Evolutionary conservation across 2,113 vertebrate genomes (phyloP).

Genomic region (Ginglymostoma cirratum): DNA sequence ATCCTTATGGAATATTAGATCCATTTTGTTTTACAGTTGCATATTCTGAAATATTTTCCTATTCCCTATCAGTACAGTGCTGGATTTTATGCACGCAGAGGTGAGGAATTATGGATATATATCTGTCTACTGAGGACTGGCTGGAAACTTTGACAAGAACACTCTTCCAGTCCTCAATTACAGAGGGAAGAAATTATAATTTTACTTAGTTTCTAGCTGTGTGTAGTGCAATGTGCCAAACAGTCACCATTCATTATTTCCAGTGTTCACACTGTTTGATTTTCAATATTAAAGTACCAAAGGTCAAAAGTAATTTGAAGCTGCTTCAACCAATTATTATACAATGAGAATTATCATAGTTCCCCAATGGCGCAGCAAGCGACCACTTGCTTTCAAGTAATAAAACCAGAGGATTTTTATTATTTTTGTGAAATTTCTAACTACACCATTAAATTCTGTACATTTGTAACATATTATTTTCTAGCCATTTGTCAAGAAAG

Average conservation of each 20-base stretch:
- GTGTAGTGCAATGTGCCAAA: background rate
- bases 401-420: background rate
- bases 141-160: background rate
- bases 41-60: background rate
- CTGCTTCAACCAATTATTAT: background rate
- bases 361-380: background rate
- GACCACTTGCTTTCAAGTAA: background rate
- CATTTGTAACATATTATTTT: background rate
- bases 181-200: background rate
- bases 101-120: background rate
- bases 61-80: background rate
- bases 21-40: background rate
- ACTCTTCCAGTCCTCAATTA: background rate
- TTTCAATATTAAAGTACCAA: background rate
- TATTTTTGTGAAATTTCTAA: background rate
- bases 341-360: background rate
- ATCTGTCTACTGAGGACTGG: background rate
- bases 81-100: background rate
- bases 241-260: background rate
- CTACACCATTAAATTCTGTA: background rate
- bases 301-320: background rate
- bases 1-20: background rate
- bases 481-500: slow-evolving; percentile 6
- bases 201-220: background rate
- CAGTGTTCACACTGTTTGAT: background rate